Base-by-base conservation (phyloP, 1,140 invertebrate genomes). In the Drosophila subpulchrella region DNA sequence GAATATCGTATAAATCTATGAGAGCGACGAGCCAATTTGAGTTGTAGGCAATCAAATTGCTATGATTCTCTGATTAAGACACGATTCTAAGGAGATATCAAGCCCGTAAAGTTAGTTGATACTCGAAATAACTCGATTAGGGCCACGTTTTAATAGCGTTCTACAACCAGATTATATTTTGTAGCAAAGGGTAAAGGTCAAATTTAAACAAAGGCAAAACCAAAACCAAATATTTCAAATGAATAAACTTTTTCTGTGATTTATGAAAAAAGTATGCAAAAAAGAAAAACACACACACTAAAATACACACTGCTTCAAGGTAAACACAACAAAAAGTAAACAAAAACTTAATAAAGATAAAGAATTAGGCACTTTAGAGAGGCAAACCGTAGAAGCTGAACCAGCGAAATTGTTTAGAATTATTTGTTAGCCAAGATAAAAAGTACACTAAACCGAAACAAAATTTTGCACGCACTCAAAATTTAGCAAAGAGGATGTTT, bases 221-320 rank as follows among this genome's bases (percentile, higher is more conserved):
- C 24, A 51, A 62, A 67, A 61, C 54, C 54, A 70, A 77, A 78
- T 79, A 86, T 89, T 83, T 86, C 70, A 84, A 78, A 88, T 83
- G 72, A 88, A 74, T 72, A 88, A 88, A 89, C 84, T 89, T 89
- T 89, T 90, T 89, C 84, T 89, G 84, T 89, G 84, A 89, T 89
- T 89, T 89, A 85, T 86, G 81, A 89, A 89, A 89, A 89, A 89
- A 89, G 81, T 85, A 88, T 84, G 79, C 72, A 89, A 90, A 89
- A 61, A 44, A 54, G 24, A 60, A 53, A 10, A 34, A 34, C 7
- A 20, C 20, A 77, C 61, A 44, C 50, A 79, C 53, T 46, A 20
- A 32, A 61, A 65, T n/a, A 74, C 58, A 42, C 48, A 42, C 48
- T 51, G 34, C 72, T 66, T 55, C 50, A 72, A 66, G 34, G 47